A percentile compares a stretch with the other conserved stretches of the same genome.
Conservation (phyloP, 2,888 invertebrate genomes). For the Lasius platythorax region DNA sequence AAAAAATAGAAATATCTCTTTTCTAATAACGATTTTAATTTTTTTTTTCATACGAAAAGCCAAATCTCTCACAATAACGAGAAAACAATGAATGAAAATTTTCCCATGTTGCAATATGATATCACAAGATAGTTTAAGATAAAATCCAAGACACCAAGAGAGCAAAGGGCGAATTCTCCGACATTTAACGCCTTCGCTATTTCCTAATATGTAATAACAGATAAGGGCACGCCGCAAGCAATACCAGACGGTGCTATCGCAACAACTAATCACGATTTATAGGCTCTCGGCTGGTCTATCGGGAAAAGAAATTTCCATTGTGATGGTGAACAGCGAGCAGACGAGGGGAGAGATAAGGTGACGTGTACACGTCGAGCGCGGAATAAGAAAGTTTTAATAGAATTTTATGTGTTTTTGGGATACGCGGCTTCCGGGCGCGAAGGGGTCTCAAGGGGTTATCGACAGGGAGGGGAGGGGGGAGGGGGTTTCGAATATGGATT, state of each 20-base stretch:
- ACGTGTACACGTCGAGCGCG: not conserved
- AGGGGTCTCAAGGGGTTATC: slow-evolving; percentile 27
- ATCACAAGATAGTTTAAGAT: not conserved
- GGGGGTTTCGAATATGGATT: not conserved
- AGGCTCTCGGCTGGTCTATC: slow-evolving; percentile 22
- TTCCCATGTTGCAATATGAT: not conserved
- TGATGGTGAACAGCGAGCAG: not conserved
- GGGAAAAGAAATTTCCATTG: slow-evolving; percentile 41
- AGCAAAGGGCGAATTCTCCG: not conserved
- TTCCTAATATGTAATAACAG: slow-evolving; percentile 47
- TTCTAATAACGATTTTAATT: not conserved
- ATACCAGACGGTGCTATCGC: slow-evolving; percentile 22
- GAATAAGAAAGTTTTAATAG: slow-evolving; percentile 50
- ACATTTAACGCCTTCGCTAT: slow-evolving; percentile 31
- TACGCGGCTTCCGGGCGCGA: slow-evolving; percentile 1
- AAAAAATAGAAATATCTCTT: not conserved
- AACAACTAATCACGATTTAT: slow-evolving; percentile 45
- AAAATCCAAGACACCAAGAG: not conserved
- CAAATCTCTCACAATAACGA: not conserved
- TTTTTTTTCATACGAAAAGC: not conserved
- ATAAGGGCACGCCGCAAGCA: slow-evolving; percentile 17
- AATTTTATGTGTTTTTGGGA: slow-evolving; percentile 43
- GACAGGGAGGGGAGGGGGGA: not conserved
- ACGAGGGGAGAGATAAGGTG: slow-evolving; percentile 33
- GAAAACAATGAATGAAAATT: not conserved